A percentile compares a stretch with the other conserved stretches of the same genome.
Evolutionary conservation across 2,113 vertebrate species (phyloP).

Genomic region (Alouatta palliata): DNA sequence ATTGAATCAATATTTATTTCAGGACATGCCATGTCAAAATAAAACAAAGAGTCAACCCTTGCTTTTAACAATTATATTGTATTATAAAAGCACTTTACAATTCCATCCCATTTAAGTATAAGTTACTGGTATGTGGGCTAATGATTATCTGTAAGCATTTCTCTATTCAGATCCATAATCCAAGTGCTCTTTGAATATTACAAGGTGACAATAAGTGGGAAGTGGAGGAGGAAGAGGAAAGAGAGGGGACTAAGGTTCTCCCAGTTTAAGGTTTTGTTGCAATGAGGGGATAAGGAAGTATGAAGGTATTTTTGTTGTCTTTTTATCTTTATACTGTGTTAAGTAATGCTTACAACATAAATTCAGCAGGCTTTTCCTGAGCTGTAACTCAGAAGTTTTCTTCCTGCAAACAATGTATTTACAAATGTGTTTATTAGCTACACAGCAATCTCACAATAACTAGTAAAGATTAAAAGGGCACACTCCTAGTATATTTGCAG

Average conservation of each 20-base stretch:
- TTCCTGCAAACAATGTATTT: constrained; percentile 87
- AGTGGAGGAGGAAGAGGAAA: constrained; percentile 56
- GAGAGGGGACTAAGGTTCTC: constrained; percentile 46
- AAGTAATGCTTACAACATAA: constrained; percentile 75
- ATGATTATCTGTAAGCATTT: constrained; percentile 76
- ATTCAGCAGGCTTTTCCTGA: constrained; percentile 76
- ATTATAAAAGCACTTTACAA: constrained; percentile 87
- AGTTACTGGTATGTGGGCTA: constrained; percentile 80
- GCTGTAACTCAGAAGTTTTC: constrained; percentile 74
- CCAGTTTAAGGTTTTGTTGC: constrained; percentile 69
- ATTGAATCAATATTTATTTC: constrained; percentile 87
- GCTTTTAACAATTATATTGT: constrained; percentile 84
- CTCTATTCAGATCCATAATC: constrained; percentile 69
- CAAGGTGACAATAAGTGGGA: constrained; percentile 69
- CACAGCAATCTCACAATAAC: constrained; percentile 88
- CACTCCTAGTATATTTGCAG: constrained; percentile 81
- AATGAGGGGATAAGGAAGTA: constrained; percentile 72
- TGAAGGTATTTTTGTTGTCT: constrained; percentile 67
- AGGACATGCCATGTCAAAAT: constrained; percentile 87
- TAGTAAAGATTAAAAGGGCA: constrained; percentile 85
- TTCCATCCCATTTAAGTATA: constrained; percentile 76
- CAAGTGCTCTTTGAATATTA: constrained; percentile 62
- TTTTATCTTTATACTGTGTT: constrained; percentile 77
- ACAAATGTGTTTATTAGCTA: constrained; percentile 85
- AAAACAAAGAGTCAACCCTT: constrained; percentile 77